phyloP scores from a whole-genome alignment of 1,140 invertebrate genomes.

The Drosophila jambulina region DNA sequence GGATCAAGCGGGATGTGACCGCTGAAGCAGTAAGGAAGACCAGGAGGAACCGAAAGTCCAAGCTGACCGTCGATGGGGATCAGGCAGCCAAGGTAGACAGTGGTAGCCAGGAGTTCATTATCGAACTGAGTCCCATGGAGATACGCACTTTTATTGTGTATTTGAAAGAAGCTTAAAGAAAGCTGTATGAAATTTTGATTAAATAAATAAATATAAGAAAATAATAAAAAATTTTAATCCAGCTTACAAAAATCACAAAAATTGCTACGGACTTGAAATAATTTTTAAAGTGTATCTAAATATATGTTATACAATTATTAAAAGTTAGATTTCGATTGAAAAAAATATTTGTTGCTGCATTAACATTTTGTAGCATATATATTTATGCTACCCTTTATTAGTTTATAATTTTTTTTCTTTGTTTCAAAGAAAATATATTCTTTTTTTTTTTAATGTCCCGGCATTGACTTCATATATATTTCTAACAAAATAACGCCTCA shows the following conservation, averaged over 20 bases:
- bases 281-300: no score
- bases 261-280: not conserved
- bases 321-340: no score
- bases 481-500: no score
- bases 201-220: not conserved
- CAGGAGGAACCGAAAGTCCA: not conserved
- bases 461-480: not conserved
- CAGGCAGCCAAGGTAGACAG: conserved; percentile 5
- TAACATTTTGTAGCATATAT: no score
- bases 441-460: no score
- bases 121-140: conserved; percentile 76
- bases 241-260: not conserved
- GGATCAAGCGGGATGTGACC: conserved; percentile 48
- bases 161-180: conserved; percentile 23
- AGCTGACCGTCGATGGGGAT: not conserved
- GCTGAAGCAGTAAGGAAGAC: conserved; percentile 6
- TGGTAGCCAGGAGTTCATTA: conserved; percentile 46
- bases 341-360: no score
- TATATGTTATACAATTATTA: no score
- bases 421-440: no score
- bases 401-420: no score
- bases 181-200: not conserved
- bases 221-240: not conserved
- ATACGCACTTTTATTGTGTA: conserved; percentile 76
- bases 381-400: no score